phyloP scores from a whole-genome alignment of 2,797 vertebrate species.

The Chaunax sp. region DNA sequence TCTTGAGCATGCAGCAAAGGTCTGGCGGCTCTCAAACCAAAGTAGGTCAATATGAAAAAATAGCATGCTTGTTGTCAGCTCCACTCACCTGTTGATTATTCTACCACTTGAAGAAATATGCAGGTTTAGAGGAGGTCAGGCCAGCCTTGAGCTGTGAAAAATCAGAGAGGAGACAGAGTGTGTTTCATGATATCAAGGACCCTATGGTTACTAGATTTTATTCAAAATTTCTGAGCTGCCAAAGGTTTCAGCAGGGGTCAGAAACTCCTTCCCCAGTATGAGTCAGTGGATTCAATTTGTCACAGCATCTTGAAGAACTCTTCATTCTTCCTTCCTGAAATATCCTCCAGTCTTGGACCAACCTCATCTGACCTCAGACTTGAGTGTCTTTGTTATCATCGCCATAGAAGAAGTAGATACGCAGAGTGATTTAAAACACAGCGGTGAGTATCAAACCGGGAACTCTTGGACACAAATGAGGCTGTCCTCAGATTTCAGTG shows the following conservation, averaged over 20 bases:
- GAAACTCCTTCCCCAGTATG: slow-evolving; percentile 1
- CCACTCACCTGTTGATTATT: slow-evolving; percentile 63
- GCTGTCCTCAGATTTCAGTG: too few relatives aligned
- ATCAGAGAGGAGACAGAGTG: background rate
- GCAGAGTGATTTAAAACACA: background rate
- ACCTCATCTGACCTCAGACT: background rate
- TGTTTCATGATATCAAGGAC: slow-evolving; percentile 21
- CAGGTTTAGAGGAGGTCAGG: slow-evolving; percentile 64
- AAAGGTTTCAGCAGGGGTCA: slow-evolving; percentile 17
- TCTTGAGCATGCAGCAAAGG: slow-evolving; percentile 47
- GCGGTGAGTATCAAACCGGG: background rate
- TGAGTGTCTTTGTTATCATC: slow-evolving; percentile 5
- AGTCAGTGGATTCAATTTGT: slow-evolving; percentile 12
- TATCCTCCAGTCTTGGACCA: background rate
- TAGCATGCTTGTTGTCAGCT: slow-evolving; percentile 71
- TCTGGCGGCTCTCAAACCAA: slow-evolving; percentile 52
- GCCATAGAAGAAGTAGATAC: background rate
- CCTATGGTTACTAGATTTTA: slow-evolving; percentile 15
- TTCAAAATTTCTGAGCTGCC: slow-evolving; percentile 16
- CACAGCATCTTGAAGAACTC: background rate
- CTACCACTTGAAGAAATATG: slow-evolving; percentile 48
- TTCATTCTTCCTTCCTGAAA: background rate
- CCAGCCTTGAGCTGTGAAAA: slow-evolving; percentile 60
- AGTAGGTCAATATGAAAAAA: slow-evolving; percentile 71
- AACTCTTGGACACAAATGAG: background rate